Evolutionary conservation across 2,797 vertebrate species (phyloP).

Genomic region (Eulemur mongoz): DNA sequence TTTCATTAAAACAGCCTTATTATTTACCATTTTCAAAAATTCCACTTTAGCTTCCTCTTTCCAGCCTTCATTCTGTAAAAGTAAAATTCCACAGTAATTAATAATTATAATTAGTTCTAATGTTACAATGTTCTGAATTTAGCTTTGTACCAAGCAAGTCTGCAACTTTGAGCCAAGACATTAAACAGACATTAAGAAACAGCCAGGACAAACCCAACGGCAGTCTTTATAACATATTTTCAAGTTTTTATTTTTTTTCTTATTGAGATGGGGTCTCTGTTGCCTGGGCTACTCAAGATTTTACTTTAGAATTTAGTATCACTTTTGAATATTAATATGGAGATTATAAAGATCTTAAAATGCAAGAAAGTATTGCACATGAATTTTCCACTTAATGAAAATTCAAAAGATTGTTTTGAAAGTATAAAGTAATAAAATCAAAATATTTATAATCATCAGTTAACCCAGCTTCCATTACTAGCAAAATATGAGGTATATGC

Average conservation of each 20-base stretch:
- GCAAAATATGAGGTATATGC: background rate
- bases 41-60: conserved; percentile 79
- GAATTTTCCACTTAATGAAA: conserved; percentile 25
- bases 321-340: conserved; percentile 5
- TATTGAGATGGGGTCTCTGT: background rate
- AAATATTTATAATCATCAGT: background rate
- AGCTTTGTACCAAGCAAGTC: background rate
- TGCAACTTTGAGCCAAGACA: conserved; percentile 28
- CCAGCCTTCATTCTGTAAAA: conserved; percentile 84
- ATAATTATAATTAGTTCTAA: conserved; percentile 36
- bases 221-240: background rate
- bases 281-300: background rate
- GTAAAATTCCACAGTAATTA: conserved; percentile 48
- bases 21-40: conserved; percentile 87
- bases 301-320: background rate
- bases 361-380: background rate
- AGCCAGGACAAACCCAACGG: background rate
- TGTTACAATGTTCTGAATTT: background rate
- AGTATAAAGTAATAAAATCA: conserved; percentile 15
- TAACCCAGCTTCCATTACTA: background rate
- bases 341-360: conserved; percentile 38
- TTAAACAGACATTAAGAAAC: background rate
- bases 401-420: conserved; percentile 46
- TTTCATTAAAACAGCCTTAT: conserved; percentile 86
- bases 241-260: background rate